A percentile compares a stretch with the other conserved stretches of the same genome.
phyloP scores from a whole-genome alignment of 2,113 vertebrate genomes.

The Penelope pileata region DNA sequence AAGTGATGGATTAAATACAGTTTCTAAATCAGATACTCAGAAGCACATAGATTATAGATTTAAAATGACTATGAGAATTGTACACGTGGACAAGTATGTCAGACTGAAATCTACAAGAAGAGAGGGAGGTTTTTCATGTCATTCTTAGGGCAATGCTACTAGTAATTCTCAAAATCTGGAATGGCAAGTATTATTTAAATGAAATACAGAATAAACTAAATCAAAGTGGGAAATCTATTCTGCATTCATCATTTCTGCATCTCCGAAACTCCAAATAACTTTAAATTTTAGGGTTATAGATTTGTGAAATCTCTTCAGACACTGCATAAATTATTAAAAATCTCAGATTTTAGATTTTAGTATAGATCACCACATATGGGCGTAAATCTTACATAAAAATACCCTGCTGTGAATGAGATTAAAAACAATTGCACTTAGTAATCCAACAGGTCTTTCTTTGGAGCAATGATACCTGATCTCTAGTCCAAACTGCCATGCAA shows the following conservation, averaged over 20 bases:
- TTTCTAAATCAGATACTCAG: neutral
- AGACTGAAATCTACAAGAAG: neutral
- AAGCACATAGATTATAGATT: neutral
- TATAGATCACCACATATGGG: neutral
- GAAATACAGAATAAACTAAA: constrained; percentile 9
- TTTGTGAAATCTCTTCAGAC: neutral
- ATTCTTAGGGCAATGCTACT: neutral
- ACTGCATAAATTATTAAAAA: neutral
- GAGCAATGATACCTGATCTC: neutral
- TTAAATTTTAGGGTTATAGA: neutral
- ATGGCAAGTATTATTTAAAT: neutral
- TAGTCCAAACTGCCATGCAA: neutral
- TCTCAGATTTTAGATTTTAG: neutral
- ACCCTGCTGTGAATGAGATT: neutral
- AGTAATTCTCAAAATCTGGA: neutral
- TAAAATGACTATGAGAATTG: neutral
- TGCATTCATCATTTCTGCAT: neutral
- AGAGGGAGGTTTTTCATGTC: neutral
- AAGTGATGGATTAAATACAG: neutral
- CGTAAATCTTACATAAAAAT: neutral
- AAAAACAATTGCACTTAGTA: neutral
- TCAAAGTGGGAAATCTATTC: neutral
- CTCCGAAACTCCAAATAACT: neutral
- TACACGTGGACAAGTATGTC: neutral
- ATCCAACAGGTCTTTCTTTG: neutral